phyloP scores from a whole-genome alignment of 2,113 vertebrate genomes.

The Picathartes gymnocephalus region DNA sequence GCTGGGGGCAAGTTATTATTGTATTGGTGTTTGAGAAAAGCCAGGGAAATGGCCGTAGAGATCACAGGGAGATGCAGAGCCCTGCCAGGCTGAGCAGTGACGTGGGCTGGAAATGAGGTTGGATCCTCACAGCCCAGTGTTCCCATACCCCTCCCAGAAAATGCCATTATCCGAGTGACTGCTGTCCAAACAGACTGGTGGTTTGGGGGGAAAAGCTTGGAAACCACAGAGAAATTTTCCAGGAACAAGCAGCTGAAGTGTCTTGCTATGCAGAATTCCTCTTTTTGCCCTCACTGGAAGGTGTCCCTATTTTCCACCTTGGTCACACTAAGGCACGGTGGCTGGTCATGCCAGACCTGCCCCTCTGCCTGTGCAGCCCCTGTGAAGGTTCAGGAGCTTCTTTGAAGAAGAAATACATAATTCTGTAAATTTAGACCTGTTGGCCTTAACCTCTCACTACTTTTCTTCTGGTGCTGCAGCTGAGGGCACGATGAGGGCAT shows the following conservation, averaged over 20 bases:
- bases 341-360: background rate
- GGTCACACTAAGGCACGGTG: accelerated
- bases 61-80: background rate
- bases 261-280: background rate
- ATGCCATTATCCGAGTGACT: background rate
- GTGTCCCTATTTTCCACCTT: background rate
- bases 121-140: background rate
- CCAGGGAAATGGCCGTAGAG: background rate
- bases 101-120: background rate
- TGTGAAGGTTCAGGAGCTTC: background rate
- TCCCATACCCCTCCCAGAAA: background rate
- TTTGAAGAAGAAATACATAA: background rate
- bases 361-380: background rate
- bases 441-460: background rate
- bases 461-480: background rate
- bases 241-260: background rate
- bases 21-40: background rate
- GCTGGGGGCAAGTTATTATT: background rate
- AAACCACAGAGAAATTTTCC: background rate
- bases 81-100: background rate
- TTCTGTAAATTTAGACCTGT: background rate
- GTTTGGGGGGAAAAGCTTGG: background rate
- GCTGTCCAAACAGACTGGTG: background rate
- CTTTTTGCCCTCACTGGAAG: accelerated
- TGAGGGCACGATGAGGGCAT: background rate